Evolutionary conservation across 2,797 vertebrate genomes (phyloP).

Genomic region (Sebastes vulpes): DNA sequence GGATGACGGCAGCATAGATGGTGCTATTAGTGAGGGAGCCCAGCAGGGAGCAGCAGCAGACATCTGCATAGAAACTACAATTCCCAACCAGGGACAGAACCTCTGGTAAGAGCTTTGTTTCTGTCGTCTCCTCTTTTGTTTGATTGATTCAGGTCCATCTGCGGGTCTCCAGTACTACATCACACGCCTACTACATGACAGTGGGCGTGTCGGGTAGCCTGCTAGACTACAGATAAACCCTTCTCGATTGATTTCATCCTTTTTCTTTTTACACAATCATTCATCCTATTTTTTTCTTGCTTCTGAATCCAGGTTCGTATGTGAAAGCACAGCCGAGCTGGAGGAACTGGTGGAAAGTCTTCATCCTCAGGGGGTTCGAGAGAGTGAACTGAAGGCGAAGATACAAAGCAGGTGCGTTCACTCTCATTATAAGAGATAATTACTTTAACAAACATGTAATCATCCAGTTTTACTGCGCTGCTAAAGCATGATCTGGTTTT

Average conservation of each 20-base stretch:
- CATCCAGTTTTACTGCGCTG: neutral
- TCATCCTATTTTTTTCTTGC: neutral
- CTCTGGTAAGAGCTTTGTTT: conserved; percentile 87
- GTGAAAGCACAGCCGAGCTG: conserved; percentile 91
- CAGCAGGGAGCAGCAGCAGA: conserved; percentile 82
- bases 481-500: neutral
- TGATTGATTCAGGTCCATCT: neutral
- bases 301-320: conserved; percentile 89
- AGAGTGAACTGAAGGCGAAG: conserved; percentile 92
- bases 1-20: conserved; percentile 85
- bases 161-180: neutral
- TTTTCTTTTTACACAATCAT: neutral
- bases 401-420: conserved; percentile 89
- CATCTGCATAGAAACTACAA: conserved; percentile 90
- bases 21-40: conserved; percentile 79
- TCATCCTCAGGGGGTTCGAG: conserved; percentile 93
- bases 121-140: neutral
- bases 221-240: too few species aligned
- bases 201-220: too few species aligned
- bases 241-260: neutral
- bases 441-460: neutral
- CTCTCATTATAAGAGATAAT: neutral
- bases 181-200: too few species aligned
- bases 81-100: conserved; percentile 97
- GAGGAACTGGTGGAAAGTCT: conserved; percentile 93